Percentiles rank a stretch among this genome's conserved stretches.
These are phyloP conservation scores for Apoderus coryli DNA, from an alignment of 2,888 invertebrate genomes.

Conservation along the genomic window DNA sequence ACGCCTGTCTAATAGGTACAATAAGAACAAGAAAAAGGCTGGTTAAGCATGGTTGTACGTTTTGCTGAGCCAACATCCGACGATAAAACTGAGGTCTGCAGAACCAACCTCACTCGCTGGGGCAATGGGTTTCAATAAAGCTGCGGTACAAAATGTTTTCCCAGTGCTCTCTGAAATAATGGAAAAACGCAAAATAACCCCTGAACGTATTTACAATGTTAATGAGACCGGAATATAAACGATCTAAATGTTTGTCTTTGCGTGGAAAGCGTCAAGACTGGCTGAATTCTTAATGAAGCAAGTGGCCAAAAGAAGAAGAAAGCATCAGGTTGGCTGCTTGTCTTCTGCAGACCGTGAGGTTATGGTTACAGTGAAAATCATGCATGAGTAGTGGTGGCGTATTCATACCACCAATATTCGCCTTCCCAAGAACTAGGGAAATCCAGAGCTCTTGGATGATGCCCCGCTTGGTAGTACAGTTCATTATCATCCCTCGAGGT, in stretches of 20 bases:
- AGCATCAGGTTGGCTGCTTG: conserved; percentile 4
- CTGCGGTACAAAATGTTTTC: conserved; percentile 12
- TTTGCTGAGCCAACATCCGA: conserved; percentile 34
- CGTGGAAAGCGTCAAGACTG: conserved; percentile 6
- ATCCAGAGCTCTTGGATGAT: conserved; percentile 10
- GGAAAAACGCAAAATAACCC: conserved; percentile 11
- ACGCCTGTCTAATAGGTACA: conserved; percentile 5
- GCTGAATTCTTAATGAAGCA: too few relatives aligned
- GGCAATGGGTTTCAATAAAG: conserved; percentile 28
- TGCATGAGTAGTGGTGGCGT: conserved; percentile 21
- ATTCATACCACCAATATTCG: conserved; percentile 22
- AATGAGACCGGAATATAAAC: conserved; percentile 11
- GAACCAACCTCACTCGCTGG: conserved; percentile 23
- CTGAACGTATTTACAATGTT: conserved; percentile 19
- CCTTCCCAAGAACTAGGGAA: conserved; percentile 21
- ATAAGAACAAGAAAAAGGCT: conserved; percentile 6
- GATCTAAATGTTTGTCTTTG: conserved; percentile 6
- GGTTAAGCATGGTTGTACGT: conserved; percentile 20
- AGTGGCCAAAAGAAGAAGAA: too few relatives aligned
- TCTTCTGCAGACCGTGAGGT: conserved; percentile 3
- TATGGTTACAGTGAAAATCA: conserved; percentile 17
- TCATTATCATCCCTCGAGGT: conserved; percentile 21
- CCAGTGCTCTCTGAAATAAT: conserved; percentile 6
- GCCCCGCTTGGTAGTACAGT: conserved; percentile 17
- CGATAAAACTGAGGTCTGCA: conserved; percentile 8